These are phyloP conservation scores for Phylloscopus trochiloides DNA, from an alignment of 2,113 vertebrate genomes.

Conservation along the genomic window DNA sequence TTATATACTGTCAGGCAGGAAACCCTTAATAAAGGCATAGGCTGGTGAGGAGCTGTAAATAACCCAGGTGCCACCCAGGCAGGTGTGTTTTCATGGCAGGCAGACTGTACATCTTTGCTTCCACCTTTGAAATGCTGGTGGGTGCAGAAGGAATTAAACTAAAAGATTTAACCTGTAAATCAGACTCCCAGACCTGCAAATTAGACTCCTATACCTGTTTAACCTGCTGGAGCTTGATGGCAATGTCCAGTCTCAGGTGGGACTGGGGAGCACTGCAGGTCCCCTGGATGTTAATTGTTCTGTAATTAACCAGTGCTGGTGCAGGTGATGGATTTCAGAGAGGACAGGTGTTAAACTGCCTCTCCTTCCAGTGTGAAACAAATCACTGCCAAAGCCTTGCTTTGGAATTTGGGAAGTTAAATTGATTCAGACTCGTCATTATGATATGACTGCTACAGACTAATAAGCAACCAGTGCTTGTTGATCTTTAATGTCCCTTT, in stretches of 20 bases:
- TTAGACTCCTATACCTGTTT: fast-evolving
- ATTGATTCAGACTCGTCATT: too few relatives aligned
- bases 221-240: too few relatives aligned
- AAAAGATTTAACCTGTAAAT: neutral
- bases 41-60: neutral
- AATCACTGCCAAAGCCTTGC: fast-evolving
- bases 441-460: too few relatives aligned
- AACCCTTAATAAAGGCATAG: fast-evolving
- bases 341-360: neutral
- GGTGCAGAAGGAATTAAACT: neutral
- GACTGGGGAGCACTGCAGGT: neutral
- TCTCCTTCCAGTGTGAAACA: neutral
- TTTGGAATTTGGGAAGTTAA: neutral
- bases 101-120: neutral
- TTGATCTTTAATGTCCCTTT: too few relatives aligned
- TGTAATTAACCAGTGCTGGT: neutral
- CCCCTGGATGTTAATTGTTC: neutral
- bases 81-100: neutral
- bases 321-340: neutral
- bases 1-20: neutral
- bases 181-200: neutral
- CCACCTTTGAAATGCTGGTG: neutral
- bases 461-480: too few relatives aligned
- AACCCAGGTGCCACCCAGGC: neutral
- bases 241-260: fast-evolving